Evolutionary conservation across 2,888 invertebrate genomes (phyloP).

Genomic region (Agriopis marginaria): DNA sequence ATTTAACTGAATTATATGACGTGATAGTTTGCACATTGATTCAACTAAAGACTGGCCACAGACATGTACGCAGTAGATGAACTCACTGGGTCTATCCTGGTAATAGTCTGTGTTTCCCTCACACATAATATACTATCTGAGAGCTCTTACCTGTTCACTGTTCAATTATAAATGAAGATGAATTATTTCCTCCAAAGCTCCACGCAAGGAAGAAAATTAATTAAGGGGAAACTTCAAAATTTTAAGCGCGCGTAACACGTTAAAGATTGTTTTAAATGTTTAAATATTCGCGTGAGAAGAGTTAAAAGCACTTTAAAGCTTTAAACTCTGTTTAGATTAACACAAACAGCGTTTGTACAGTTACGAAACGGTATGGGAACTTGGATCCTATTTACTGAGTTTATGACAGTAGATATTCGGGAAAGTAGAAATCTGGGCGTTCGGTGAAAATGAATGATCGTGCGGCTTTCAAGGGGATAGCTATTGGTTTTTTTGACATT

Average conservation of each 20-base stretch:
- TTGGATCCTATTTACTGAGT: not conserved
- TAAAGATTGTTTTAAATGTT: constrained; percentile 31
- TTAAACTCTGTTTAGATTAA: constrained; percentile 14
- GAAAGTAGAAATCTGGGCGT: no score
- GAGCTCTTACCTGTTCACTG: constrained; percentile 5
- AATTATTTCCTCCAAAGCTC: constrained; percentile 18
- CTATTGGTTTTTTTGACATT: no score
- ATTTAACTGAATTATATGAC: no score
- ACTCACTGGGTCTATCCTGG: no score
- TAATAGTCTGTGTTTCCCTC: no score
- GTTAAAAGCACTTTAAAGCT: constrained; percentile 21
- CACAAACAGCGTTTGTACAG: not conserved
- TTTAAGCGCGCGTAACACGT: constrained; percentile 17
- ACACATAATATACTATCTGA: not conserved
- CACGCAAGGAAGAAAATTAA: constrained; percentile 28
- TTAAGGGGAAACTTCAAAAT: constrained; percentile 27
- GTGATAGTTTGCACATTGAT: no score
- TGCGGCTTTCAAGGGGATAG: no score
- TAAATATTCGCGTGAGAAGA: constrained; percentile 27
- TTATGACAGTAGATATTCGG: no score
- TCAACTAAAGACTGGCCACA: no score
- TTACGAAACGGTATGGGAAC: constrained; percentile 9
- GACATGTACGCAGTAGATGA: no score
- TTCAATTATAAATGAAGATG: constrained; percentile 14
- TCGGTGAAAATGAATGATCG: no score